phyloP scores from a whole-genome alignment of 2,113 vertebrate species.

The Phasianus colchicus region DNA sequence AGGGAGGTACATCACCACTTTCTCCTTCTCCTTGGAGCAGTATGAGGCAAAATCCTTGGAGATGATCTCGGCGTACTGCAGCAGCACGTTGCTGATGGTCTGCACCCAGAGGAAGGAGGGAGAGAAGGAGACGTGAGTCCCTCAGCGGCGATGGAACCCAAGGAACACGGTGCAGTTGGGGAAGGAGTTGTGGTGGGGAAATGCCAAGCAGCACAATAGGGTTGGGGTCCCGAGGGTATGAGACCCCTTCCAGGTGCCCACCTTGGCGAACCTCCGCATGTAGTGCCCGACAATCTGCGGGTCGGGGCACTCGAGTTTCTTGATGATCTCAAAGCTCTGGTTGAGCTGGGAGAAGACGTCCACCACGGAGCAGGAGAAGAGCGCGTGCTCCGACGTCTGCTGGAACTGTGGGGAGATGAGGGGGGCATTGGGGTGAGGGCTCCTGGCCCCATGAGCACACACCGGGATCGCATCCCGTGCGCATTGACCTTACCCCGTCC shows the following conservation, averaged over 20 bases:
- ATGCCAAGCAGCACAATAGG: too few species aligned
- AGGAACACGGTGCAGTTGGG: neutral
- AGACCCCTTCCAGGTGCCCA: constrained; percentile 18
- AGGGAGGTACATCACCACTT: constrained; percentile 80
- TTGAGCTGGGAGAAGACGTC: constrained; percentile 99
- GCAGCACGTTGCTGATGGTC: constrained; percentile 98
- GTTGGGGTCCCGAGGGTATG: neutral
- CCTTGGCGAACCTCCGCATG: constrained; percentile 98
- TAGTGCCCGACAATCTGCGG: constrained; percentile 98
- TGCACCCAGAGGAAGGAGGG: constrained; percentile 47
- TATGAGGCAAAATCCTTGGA: constrained; percentile 94
- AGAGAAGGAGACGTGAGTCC: neutral
- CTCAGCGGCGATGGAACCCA: neutral
- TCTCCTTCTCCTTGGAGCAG: constrained; percentile 97
- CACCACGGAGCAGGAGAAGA: constrained; percentile 98
- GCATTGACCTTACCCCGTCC: constrained; percentile 87
- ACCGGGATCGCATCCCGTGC: neutral
- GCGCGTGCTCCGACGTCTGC: constrained; percentile 94
- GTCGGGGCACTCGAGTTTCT: constrained; percentile 96
- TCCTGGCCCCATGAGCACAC: neutral
- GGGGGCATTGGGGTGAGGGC: neutral
- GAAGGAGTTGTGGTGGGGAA: too few species aligned
- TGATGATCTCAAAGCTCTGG: constrained; percentile 99
- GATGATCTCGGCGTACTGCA: constrained; percentile 95
- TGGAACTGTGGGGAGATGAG: constrained; percentile 85